phyloP scores from a whole-genome alignment of 1,140 invertebrate genomes.

The Delia radicum region DNA sequence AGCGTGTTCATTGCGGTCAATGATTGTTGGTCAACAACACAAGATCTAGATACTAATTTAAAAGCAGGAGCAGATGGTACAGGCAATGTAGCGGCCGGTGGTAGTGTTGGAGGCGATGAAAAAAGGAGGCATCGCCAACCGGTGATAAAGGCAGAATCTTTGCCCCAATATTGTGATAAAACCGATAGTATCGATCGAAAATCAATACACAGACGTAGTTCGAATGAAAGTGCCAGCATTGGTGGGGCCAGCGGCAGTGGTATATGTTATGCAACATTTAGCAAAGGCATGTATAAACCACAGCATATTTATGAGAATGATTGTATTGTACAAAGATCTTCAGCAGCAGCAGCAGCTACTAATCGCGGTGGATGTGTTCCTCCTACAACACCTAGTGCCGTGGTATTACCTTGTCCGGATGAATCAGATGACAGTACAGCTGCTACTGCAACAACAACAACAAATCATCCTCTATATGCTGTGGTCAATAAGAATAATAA shows the following conservation, averaged over 20 bases:
- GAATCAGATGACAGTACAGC: background rate
- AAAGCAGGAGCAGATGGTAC: background rate
- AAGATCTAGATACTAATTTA: background rate
- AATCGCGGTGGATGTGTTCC: background rate
- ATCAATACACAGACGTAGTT: background rate
- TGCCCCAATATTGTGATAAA: conserved; percentile 16
- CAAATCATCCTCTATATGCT: conserved; percentile 46
- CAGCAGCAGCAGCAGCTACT: background rate
- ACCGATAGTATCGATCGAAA: background rate
- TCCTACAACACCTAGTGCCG: background rate
- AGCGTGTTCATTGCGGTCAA: conserved; percentile 53
- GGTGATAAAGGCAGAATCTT: background rate
- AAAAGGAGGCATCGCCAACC: background rate
- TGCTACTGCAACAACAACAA: conserved; percentile 12
- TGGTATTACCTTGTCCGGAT: background rate
- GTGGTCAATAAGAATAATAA: conserved; percentile 54
- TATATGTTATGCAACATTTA: conserved; percentile 19
- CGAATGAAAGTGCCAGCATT: background rate
- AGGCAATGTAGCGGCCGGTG: background rate
- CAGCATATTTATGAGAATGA: conserved; percentile 48
- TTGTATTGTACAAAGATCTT: conserved; percentile 33
- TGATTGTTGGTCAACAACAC: conserved; percentile 38
- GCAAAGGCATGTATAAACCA: conserved; percentile 14
- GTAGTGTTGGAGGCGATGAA: background rate
- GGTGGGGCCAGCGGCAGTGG: background rate